phyloP scores from a whole-genome alignment of 2,888 invertebrate genomes.

The Nephrotoma appendiculata region DNA sequence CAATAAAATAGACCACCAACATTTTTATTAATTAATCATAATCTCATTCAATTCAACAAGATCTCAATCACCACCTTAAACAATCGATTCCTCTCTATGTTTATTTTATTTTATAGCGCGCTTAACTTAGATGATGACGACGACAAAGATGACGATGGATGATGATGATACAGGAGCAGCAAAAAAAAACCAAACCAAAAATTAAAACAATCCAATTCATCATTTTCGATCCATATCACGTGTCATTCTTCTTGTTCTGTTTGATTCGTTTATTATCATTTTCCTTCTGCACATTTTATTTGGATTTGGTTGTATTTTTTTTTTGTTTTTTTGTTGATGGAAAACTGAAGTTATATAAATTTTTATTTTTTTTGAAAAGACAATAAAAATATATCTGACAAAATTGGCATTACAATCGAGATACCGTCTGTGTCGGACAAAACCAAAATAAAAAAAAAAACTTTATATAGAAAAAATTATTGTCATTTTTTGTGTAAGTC shows the following conservation, averaged over 20 bases:
- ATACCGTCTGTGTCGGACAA: constrained; percentile 4
- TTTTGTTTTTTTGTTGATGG: background rate
- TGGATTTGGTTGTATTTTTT: background rate
- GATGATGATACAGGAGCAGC: background rate
- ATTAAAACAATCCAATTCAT: background rate
- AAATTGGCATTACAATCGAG: constrained; percentile 6
- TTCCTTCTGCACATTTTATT: background rate
- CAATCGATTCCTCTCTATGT: background rate
- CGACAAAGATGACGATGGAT: background rate
- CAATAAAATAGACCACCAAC: background rate
- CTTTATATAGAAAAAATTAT: background rate
- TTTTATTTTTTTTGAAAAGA: background rate
- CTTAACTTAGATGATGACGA: background rate
- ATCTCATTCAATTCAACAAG: constrained; percentile 2
- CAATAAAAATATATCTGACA: constrained; percentile 3
- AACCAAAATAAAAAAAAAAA: background rate
- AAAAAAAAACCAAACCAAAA: background rate
- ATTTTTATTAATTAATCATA: constrained; percentile 2
- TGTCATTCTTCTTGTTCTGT: constrained; percentile 5
- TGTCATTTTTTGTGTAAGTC: background rate
- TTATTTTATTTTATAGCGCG: background rate
- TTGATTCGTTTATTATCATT: constrained; percentile 1
- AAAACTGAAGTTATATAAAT: background rate
- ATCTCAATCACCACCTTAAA: constrained; percentile 4
- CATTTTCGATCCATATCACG: constrained; percentile 7